Evolutionary conservation across 2,113 vertebrate species (phyloP), one percentile per base, ranked within the genome.

Genomic region (Tretioscincus oriximinensis): DNA sequence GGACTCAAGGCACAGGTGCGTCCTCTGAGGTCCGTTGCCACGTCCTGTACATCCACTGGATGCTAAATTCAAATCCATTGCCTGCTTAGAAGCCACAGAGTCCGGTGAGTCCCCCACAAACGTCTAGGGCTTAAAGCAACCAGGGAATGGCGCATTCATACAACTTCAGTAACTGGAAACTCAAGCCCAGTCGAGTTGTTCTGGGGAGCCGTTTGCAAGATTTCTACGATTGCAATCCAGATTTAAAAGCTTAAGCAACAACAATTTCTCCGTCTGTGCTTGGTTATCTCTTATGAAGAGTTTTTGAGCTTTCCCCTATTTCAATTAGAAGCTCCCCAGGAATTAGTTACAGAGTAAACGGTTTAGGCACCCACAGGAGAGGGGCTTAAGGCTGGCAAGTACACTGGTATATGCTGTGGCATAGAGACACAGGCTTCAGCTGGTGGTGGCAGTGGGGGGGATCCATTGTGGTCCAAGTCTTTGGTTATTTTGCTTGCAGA

Each of bases 221-320:
- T 76, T 26, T 18, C 11, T 7, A 65, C 58, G 60, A 78, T 64
- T 80, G 73, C 47, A 86, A 73, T 73, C 63, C 86, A 29, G 87
- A 79, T 64, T 61, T 58, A 5, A 12, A 82, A 76, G 67, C 85
- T 86, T 65, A 51, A 80, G 80, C 81, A 85, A 89, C 85, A 88
- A 89, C 35, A 63, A 83, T 77, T 87, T 60, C 64, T 72, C 73
- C 74, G 76, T 54, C 73, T 88, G 54, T 18, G 54, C 87, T 84
- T 89, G 76, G 88, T 90, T 80, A 80, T 73, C 73, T 88, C 67
- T 82, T 9, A 31, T 29, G 58, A 78, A 78, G 87, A 89, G 35
- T 80, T 81, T 81, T 35, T 51, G 35, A 68, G 73, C 81, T 90
- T 89, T 82, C 73, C 84, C 82, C 63, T 16, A 14, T 58, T 4